Evolutionary conservation across 2,888 invertebrate genomes (phyloP).

Genomic region (Amitus sp.): DNA sequence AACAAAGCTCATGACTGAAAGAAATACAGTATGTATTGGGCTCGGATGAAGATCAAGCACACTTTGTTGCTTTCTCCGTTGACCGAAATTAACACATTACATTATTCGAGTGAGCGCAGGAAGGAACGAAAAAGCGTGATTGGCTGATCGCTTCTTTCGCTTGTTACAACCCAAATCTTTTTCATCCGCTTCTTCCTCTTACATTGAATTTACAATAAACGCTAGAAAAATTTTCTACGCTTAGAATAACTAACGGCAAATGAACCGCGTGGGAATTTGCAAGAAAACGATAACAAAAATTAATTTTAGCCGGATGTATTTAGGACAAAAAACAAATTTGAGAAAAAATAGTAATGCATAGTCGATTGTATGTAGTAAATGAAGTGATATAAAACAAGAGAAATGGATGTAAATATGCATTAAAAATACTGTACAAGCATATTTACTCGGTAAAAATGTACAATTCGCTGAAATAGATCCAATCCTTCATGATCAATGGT

Average conservation of each 20-base stretch:
- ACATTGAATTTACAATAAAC: no score
- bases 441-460: slow-evolving; percentile 52
- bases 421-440: slow-evolving; percentile 61
- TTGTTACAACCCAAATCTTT: background rate
- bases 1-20: slow-evolving; percentile 54
- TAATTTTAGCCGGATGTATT: background rate
- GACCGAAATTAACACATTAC: slow-evolving; percentile 48
- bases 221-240: no score
- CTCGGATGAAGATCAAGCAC: slow-evolving; percentile 50
- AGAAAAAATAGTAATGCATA: no score
- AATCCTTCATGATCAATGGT: slow-evolving; percentile 23
- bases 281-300: no score
- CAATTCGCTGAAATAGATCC: slow-evolving; percentile 37
- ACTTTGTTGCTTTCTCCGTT: slow-evolving; percentile 46
- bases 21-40: slow-evolving; percentile 52
- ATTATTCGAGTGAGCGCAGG: slow-evolving; percentile 28
- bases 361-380: no score
- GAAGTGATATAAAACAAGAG: slow-evolving; percentile 25
- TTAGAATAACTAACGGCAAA: background rate
- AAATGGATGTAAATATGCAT: slow-evolving; percentile 52
- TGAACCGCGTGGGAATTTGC: no score
- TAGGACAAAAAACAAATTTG: no score
- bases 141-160: no score
- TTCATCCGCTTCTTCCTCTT: no score
- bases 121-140: slow-evolving; percentile 3